Evolutionary conservation across 2,797 vertebrate species (phyloP).

Genomic region (Acomys russatus): DNA sequence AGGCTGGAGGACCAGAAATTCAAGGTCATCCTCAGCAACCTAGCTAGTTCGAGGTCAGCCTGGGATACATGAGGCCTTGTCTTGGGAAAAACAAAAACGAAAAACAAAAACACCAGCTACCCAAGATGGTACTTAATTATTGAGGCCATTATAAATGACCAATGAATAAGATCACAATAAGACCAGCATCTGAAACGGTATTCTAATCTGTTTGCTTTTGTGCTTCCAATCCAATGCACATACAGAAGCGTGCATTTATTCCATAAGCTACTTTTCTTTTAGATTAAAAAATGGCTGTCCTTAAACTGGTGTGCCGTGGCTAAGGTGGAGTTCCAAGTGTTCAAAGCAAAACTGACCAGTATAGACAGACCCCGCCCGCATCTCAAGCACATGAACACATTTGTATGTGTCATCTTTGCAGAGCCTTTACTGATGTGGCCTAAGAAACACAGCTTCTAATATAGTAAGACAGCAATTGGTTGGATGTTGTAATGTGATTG

Average conservation of each 20-base stretch:
- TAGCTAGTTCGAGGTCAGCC: not conserved
- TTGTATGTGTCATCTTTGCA: not conserved
- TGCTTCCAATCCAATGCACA: not conserved
- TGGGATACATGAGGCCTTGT: not conserved
- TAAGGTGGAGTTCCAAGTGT: not conserved
- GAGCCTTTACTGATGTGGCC: not conserved
- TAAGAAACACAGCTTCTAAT: not conserved
- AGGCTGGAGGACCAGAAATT: not conserved
- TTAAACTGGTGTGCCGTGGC: not conserved
- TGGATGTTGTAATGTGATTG: not conserved
- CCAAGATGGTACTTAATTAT: not conserved
- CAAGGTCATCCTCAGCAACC: not conserved
- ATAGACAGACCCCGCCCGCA: not conserved
- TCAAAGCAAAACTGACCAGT: not conserved
- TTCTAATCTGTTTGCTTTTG: not conserved
- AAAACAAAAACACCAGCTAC: not conserved
- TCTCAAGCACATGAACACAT: not conserved
- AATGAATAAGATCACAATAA: not conserved
- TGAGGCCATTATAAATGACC: not conserved
- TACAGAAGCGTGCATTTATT: not conserved
- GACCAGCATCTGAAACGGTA: not conserved
- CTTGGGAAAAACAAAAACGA: not conserved
- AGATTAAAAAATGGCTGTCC: constrained; percentile 7
- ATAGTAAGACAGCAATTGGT: not conserved
- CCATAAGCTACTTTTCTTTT: constrained; percentile 12